A percentile compares a stretch with the other conserved stretches of the same genome.
These are phyloP conservation scores for Hepsetus odoe DNA, from an alignment of 2,113 vertebrate species.

Conservation along the genomic window DNA sequence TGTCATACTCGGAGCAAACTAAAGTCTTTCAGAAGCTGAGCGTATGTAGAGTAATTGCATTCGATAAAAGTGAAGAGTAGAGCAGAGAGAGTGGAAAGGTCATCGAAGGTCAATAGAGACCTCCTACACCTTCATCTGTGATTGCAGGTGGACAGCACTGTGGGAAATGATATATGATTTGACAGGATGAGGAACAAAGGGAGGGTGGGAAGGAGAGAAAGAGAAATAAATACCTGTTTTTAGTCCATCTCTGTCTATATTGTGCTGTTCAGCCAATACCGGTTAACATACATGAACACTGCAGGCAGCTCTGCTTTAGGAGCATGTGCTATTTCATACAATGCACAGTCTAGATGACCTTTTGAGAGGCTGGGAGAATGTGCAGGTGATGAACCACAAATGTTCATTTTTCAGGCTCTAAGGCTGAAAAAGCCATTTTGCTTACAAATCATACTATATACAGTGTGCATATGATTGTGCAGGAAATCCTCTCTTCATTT, in stretches of 20 bases:
- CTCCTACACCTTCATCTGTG: background rate
- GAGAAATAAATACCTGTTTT: background rate
- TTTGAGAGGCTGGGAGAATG: background rate
- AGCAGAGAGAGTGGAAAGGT: background rate
- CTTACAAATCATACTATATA: too few species aligned
- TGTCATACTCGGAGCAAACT: background rate
- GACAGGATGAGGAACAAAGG: background rate
- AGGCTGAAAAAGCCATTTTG: too few species aligned
- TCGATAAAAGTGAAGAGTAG: too few species aligned
- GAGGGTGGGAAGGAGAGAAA: background rate
- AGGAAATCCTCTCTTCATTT: too few species aligned
- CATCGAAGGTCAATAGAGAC: background rate
- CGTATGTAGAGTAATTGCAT: constrained; percentile 27
- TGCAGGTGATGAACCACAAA: background rate
- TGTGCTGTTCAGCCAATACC: background rate
- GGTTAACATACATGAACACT: too few species aligned
- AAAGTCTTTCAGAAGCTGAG: background rate
- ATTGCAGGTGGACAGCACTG: constrained; percentile 8
- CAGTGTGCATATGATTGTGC: too few species aligned
- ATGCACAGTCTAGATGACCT: background rate
- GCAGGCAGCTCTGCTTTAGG: background rate
- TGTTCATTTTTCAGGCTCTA: too few species aligned
- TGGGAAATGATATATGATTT: constrained; percentile 2
- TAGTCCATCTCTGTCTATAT: background rate
- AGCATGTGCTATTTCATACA: background rate